A percentile compares a stretch with the other conserved stretches of the same genome.
Conservation (phyloP, 2,797 vertebrate species). For the Lateolabrax maculatus region DNA sequence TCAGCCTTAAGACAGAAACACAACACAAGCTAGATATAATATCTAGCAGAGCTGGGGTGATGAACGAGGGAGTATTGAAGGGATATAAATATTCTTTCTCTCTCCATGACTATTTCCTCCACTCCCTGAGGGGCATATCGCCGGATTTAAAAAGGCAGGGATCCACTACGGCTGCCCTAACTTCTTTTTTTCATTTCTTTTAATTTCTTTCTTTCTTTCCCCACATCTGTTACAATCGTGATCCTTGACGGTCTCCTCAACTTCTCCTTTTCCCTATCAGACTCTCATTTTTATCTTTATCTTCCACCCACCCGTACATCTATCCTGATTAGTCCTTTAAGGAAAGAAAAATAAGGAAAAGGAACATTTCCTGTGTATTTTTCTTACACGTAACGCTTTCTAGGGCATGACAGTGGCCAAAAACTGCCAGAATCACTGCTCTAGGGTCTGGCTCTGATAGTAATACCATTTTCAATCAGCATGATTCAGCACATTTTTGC, state of each 20-base stretch:
- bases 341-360: neutral
- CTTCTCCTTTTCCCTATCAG: conserved; percentile 4
- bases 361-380: neutral
- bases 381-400: conserved; percentile 29
- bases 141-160: conserved; percentile 43
- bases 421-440: conserved; percentile 21
- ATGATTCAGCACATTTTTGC: conserved; percentile 28
- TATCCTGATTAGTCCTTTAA: conserved; percentile 10
- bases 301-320: neutral
- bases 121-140: conserved; percentile 55
- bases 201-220: conserved; percentile 6
- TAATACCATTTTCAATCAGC: conserved; percentile 32
- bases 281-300: neutral
- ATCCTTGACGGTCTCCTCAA: conserved; percentile 12
- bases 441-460: conserved; percentile 16
- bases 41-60: conserved; percentile 74
- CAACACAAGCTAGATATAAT: conserved; percentile 77
- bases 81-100: conserved; percentile 72
- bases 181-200: conserved; percentile 21
- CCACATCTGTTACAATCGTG: conserved; percentile 23
- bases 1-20: conserved; percentile 81
- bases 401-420: conserved; percentile 19
- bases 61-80: conserved; percentile 70
- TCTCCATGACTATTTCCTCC: conserved; percentile 61
- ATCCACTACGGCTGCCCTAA: conserved; percentile 18